Evolutionary conservation across 2,797 vertebrate genomes (phyloP).

Genomic region (Coluber constrictor): DNA sequence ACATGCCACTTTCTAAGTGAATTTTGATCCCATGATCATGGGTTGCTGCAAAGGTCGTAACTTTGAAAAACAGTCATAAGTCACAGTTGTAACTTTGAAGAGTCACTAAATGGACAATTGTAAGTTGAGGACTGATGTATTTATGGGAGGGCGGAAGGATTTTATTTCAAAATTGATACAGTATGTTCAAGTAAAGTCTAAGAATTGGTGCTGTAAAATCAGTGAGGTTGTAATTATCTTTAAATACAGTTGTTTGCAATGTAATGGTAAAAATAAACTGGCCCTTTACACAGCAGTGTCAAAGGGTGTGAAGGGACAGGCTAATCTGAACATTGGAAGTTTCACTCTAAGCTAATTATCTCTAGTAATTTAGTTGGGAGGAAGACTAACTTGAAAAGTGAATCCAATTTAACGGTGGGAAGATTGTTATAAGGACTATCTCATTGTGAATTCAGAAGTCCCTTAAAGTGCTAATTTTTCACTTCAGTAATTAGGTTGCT

Average conservation of each 20-base stretch:
- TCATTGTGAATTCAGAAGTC: constrained; percentile 62
- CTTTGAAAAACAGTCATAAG: not conserved
- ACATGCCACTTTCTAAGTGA: no score
- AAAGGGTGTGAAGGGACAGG: constrained; percentile 62
- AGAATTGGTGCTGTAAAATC: constrained; percentile 35
- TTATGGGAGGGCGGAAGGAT: accelerated
- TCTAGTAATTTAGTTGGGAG: constrained; percentile 66
- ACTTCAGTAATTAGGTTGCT: constrained; percentile 67
- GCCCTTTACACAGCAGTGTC: constrained; percentile 50
- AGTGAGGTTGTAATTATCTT: constrained; percentile 50
- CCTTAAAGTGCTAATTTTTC: constrained; percentile 71
- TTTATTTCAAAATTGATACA: constrained; percentile 9
- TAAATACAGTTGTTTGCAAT: constrained; percentile 47
- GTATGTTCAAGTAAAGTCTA: constrained; percentile 42
- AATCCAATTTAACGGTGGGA: constrained; percentile 71
- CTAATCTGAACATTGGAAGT: constrained; percentile 60
- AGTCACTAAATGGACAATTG: not conserved
- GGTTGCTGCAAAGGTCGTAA: not conserved
- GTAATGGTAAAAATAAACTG: constrained; percentile 52
- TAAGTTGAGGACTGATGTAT: not conserved
- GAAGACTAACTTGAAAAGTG: constrained; percentile 67
- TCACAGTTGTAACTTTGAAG: not conserved
- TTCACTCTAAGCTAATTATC: constrained; percentile 70
- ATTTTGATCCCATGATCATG: not conserved
- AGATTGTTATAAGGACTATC: constrained; percentile 67